A percentile compares a stretch with the other conserved stretches of the same genome.
Evolutionary conservation across 2,888 invertebrate species (phyloP).

Genomic region (Cephalotes varians): DNA sequence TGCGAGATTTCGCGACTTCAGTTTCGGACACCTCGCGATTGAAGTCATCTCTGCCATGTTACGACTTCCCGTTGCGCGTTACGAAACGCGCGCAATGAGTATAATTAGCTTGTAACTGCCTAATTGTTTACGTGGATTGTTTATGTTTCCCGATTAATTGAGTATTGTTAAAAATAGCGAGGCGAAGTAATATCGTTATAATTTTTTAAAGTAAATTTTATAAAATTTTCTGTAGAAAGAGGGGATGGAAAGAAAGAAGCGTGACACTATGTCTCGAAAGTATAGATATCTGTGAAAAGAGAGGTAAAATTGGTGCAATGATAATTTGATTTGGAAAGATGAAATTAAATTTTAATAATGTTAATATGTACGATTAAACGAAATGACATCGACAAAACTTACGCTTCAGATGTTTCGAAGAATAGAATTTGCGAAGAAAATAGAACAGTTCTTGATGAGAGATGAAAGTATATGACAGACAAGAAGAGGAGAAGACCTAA

Average conservation of each 20-base stretch:
- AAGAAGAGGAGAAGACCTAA: neutral
- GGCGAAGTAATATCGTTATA: too few species aligned
- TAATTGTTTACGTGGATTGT: conserved; percentile 1
- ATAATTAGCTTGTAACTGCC: neutral
- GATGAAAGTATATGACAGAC: neutral
- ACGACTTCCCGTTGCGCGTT: conserved; percentile 14
- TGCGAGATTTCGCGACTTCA: conserved; percentile 22
- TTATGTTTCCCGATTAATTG: too few species aligned
- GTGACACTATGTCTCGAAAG: too few species aligned
- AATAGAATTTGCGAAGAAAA: neutral
- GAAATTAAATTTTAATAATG: neutral
- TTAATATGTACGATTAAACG: neutral
- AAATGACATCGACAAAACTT: neutral
- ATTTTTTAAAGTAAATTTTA: too few species aligned
- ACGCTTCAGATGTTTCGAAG: neutral
- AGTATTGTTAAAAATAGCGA: too few species aligned
- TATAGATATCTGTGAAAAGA: too few species aligned
- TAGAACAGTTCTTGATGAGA: neutral
- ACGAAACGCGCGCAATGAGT: neutral
- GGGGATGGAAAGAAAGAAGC: too few species aligned
- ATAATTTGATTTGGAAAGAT: neutral
- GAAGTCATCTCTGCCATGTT: neutral
- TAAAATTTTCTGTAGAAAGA: too few species aligned
- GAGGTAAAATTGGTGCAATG: neutral
- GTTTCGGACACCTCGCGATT: neutral